Base-by-base conservation (phyloP, 2,888 invertebrate genomes). In the Ornithoptera alexandrae region DNA sequence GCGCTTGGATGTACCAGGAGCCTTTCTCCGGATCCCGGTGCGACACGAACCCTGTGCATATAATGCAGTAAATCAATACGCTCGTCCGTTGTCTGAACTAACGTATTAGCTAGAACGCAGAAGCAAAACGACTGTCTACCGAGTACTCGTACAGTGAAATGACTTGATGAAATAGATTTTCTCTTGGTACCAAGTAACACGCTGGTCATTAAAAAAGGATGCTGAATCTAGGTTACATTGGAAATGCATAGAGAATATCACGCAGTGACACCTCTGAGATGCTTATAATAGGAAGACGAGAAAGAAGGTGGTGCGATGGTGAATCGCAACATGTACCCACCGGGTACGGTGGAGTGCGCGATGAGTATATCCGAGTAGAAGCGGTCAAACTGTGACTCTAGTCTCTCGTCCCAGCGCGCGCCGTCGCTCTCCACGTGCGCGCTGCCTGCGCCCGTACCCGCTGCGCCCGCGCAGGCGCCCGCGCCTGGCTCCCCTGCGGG, bases 1-100 rank as follows among this genome's bases (percentile, higher is more conserved):
- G 87, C 72, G 91, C 91, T 83, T 95, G 94, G 77, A 96, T 94
- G 85, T 95, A 96, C 96, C 95, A 96, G 60, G 95, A 95, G 30
- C 96, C 96, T 10, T 77, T 75, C 39, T 82, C 73, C 7, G 83
- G 78, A 85, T 95, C 94, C 69, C 96, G 93, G 79, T 93, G 91
- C 0, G 96, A 94, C 74, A 90, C 90, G 79, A 90, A 93, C 5
- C 94, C 95, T 94, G 81, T 12, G 75, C 53, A 46, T 15, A 17
- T 6, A 12, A 53, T n/a, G 24, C 18, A 10, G 7, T 39, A 7
- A 10, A 39, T 39, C 39, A 6, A 39, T 39, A 39, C 39, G 1
- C 39, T 39, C 10, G 10, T 10, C 7, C 7, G 7, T 39, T 10
- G 10, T 10, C 7, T 39, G 39, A 10, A 39, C 39, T 8, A 39